phyloP scores from a whole-genome alignment of 2,888 invertebrate species.

The Ophion costatus region DNA sequence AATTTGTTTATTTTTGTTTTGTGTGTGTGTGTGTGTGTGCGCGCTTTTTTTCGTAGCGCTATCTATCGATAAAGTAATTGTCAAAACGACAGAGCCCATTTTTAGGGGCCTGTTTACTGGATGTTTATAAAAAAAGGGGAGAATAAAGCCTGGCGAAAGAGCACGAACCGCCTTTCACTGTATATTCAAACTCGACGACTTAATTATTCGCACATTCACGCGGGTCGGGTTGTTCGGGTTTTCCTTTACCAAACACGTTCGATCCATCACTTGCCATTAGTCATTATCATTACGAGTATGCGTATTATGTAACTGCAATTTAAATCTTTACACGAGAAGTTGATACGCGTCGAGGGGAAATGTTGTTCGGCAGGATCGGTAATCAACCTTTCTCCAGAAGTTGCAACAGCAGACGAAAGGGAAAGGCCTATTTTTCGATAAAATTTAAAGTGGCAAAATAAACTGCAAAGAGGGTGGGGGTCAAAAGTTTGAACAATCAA shows the following conservation, averaged over 20 bases:
- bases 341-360: constrained; percentile 5
- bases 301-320: constrained; percentile 26
- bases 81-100: no score
- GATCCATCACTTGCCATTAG: neutral
- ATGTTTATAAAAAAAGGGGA: neutral
- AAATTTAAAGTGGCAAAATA: constrained; percentile 8
- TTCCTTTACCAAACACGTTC: constrained; percentile 18
- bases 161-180: constrained; percentile 23
- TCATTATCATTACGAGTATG: constrained; percentile 22
- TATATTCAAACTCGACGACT: neutral
- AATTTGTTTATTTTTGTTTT: no score
- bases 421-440: constrained; percentile 16
- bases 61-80: no score
- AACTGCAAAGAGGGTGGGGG: constrained; percentile 2
- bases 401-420: constrained; percentile 14
- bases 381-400: constrained; percentile 23
- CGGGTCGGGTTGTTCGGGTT: constrained; percentile 28
- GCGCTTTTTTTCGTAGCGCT: no score
- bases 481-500: no score
- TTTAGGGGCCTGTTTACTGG: no score
- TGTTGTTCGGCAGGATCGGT: constrained; percentile 26
- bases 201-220: neutral
- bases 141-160: neutral
- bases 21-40: no score
- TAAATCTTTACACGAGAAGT: neutral